phyloP scores from a whole-genome alignment of 2,888 invertebrate species.

The Sesia bembeciformis region DNA sequence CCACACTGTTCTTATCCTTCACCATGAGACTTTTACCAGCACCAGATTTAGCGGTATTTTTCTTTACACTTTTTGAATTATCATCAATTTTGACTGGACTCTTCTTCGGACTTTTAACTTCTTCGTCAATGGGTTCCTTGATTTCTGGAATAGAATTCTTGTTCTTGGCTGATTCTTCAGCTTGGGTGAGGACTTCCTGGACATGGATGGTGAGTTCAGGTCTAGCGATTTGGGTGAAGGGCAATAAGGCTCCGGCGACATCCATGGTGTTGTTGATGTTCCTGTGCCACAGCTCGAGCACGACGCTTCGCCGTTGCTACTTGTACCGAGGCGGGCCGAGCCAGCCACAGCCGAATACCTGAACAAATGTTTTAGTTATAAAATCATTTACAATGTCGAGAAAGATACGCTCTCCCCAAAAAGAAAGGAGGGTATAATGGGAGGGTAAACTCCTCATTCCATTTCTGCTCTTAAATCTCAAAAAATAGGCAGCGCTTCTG shows the following conservation, averaged over 20 bases:
- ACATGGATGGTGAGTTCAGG: slow-evolving; percentile 63
- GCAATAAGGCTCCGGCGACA: slow-evolving; percentile 62
- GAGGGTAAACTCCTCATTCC: too few species aligned
- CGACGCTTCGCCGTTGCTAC: slow-evolving; percentile 76
- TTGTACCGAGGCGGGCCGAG: slow-evolving; percentile 77
- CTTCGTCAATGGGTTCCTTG: slow-evolving; percentile 24
- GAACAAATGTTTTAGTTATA: slow-evolving; percentile 11
- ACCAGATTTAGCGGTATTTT: background rate
- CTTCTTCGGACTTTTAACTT: slow-evolving; percentile 5
- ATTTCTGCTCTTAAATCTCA: too few species aligned
- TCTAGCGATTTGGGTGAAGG: slow-evolving; percentile 60
- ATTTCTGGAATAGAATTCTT: slow-evolving; percentile 13
- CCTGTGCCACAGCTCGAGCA: slow-evolving; percentile 72
- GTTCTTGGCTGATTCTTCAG: slow-evolving; percentile 19
- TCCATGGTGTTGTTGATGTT: slow-evolving; percentile 73
- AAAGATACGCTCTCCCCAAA: too few species aligned
- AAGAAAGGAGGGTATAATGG: too few species aligned
- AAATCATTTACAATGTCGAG: too few species aligned
- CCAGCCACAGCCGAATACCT: slow-evolving; percentile 82
- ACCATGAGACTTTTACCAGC: slow-evolving; percentile 7
- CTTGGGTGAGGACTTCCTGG: slow-evolving; percentile 59
- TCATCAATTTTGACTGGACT: slow-evolving; percentile 13
- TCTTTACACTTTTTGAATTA: slow-evolving; percentile 4
- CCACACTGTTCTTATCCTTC: slow-evolving; percentile 23
- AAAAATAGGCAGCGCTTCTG: too few species aligned